Percentiles rank a stretch among this genome's conserved stretches.
Conservation (phyloP, 2,888 invertebrate genomes). For the Augiades crinisus region DNA sequence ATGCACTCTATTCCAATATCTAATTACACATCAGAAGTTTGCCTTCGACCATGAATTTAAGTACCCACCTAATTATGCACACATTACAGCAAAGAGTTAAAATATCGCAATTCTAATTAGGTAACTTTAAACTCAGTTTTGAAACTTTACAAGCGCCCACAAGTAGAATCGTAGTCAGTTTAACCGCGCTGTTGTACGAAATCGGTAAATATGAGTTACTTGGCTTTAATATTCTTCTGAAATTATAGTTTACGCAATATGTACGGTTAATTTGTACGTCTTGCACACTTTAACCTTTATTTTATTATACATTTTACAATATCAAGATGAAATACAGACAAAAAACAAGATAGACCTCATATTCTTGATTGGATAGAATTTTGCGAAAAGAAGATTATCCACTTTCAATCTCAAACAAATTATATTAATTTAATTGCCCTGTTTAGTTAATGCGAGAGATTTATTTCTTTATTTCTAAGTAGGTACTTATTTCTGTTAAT, state of each 20-base stretch:
- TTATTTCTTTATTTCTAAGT: too few relatives aligned
- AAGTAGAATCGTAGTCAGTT: not conserved
- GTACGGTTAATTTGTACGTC: constrained; percentile 28
- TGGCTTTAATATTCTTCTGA: not conserved
- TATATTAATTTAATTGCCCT: too few relatives aligned
- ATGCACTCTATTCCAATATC: not conserved
- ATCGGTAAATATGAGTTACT: not conserved
- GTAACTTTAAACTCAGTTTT: constrained; percentile 24
- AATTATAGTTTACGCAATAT: not conserved
- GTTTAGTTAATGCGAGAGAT: too few relatives aligned
- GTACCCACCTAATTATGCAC: constrained; percentile 23
- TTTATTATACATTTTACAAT: too few relatives aligned
- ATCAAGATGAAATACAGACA: too few relatives aligned
- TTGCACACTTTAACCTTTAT: too few relatives aligned
- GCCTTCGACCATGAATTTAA: constrained; percentile 10
- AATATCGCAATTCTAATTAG: constrained; percentile 29
- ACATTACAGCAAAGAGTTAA: constrained; percentile 25
- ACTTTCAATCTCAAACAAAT: too few relatives aligned
- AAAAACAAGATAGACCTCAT: too few relatives aligned
- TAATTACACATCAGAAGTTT: not conserved
- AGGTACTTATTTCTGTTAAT: too few relatives aligned
- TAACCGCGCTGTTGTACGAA: not conserved
- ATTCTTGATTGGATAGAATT: too few relatives aligned
- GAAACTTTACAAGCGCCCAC: not conserved
- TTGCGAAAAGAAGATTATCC: too few relatives aligned